These are phyloP conservation scores for Opisthograptis luteolata DNA, from an alignment of 2,888 invertebrate species.

Conservation along the genomic window DNA sequence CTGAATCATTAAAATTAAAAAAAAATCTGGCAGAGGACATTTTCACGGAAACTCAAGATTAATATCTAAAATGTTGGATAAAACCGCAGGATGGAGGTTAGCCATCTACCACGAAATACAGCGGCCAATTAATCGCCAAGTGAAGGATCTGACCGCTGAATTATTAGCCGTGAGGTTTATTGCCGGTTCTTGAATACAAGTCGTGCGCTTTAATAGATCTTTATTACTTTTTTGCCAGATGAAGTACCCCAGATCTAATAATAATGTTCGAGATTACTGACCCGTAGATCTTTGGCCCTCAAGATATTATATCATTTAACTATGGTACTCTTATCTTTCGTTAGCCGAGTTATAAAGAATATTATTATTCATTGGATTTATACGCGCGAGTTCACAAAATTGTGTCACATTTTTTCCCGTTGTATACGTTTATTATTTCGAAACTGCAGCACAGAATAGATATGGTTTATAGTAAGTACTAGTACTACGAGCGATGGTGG, in stretches of 20 bases:
- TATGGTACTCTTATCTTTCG: not conserved
- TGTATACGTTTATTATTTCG: too few relatives aligned
- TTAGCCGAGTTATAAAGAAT: too few relatives aligned
- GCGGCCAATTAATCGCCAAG: not conserved
- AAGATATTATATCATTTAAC: slow-evolving; percentile 3
- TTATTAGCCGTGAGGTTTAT: slow-evolving; percentile 11
- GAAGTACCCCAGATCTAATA: slow-evolving; percentile 14
- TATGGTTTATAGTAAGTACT: too few relatives aligned
- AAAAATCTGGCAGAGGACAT: too few relatives aligned
- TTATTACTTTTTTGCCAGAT: slow-evolving; percentile 17
- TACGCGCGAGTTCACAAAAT: too few relatives aligned
- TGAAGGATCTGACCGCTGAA: slow-evolving; percentile 9
- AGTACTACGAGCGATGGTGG: too few relatives aligned
- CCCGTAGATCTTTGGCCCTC: not conserved
- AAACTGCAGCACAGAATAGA: too few relatives aligned
- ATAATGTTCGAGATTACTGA: slow-evolving; percentile 10
- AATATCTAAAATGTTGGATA: not conserved
- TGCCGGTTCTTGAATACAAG: slow-evolving; percentile 15
- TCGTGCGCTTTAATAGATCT: slow-evolving; percentile 9
- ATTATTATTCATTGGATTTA: too few relatives aligned
- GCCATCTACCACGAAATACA: not conserved
- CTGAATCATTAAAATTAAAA: too few relatives aligned
- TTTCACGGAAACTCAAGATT: too few relatives aligned
- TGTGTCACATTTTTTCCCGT: too few relatives aligned
- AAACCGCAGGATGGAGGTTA: slow-evolving; percentile 2